Base-by-base conservation (phyloP, 2,113 vertebrate genomes). In the Pangasianodon gigas region DNA sequence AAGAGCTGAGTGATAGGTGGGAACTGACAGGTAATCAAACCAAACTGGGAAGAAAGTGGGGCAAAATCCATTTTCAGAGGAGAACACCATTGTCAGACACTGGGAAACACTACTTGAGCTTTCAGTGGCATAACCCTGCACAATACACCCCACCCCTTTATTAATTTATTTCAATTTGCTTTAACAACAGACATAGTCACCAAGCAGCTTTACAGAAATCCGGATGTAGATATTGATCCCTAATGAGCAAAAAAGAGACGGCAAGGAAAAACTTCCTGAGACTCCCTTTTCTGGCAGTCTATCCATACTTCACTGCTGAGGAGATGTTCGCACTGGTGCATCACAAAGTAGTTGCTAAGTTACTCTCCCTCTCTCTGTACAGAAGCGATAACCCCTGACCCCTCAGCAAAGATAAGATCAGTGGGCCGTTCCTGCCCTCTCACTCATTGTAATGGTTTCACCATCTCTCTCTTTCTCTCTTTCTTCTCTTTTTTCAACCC, bases 11-110 rank as follows among this genome's bases (percentile, higher is more conserved):
- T 37, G 21, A 77, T 74, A 6, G 32, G 1, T 74, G 32, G 32
- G 69, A 74, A 74, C 13, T 37, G 69, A 5, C 37, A 44, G 24
- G 74, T 26, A 21, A 75, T 24, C 44, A 77, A 46, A 46, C 3
- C 21, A 46, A 52, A n/a, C 77, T 52, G 46, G 2, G 2, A 6
- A 74, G 74, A 77, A 77, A 14, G 52, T 29, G 13, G 6, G 2
- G 29, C 26, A n/a, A 81, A 81, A 54, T 54, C 26, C 6, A n/a
- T 79, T 48, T 48, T 29, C 24, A 95, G 95, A 95, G 93, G 94
- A 94, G 92, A 84, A 13, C 90, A 90, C 92, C 87, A 89, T 90
- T 92, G 85, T 58, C 83, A 41, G 75, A n/a, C 84, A 86, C 93
- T 90, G 87, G 91, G 87, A 90, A 74, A 89, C 88, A 90, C 88